A percentile compares a stretch with the other conserved stretches of the same genome.
phyloP scores from a whole-genome alignment of 2,113 vertebrate genomes.

The Sula dactylatra region DNA sequence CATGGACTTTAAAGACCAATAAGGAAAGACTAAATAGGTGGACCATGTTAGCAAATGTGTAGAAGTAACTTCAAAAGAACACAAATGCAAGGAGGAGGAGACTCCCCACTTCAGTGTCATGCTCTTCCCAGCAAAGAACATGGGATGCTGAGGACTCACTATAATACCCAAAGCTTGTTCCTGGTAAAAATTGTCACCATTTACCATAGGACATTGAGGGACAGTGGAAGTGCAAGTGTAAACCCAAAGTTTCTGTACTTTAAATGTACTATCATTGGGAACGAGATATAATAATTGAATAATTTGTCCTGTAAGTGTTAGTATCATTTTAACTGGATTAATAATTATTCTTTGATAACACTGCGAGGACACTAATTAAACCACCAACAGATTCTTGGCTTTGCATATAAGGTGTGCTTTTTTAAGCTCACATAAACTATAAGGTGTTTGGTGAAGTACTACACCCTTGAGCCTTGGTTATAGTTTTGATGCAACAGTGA shows the following conservation, averaged over 20 bases:
- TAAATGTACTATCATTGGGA: not conserved
- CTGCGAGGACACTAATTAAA: not conserved
- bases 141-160: not conserved
- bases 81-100: not conserved
- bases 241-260: not conserved
- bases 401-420: not conserved
- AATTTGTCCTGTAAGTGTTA: not conserved
- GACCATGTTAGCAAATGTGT: not conserved
- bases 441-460: not conserved
- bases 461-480: not conserved
- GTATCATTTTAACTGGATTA: not conserved
- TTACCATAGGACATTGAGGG: not conserved
- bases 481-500: not conserved
- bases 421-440: not conserved
- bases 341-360: not conserved
- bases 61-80: not conserved
- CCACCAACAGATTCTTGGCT: not conserved
- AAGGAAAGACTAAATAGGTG: not conserved
- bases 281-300: not conserved
- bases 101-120: not conserved
- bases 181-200: not conserved
- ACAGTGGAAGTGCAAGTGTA: not conserved
- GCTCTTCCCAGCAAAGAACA: not conserved
- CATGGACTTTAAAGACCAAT: not conserved
- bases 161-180: not conserved